Evolutionary conservation across 2,113 vertebrate species (phyloP).

Genomic region (Dasyurus viverrinus): DNA sequence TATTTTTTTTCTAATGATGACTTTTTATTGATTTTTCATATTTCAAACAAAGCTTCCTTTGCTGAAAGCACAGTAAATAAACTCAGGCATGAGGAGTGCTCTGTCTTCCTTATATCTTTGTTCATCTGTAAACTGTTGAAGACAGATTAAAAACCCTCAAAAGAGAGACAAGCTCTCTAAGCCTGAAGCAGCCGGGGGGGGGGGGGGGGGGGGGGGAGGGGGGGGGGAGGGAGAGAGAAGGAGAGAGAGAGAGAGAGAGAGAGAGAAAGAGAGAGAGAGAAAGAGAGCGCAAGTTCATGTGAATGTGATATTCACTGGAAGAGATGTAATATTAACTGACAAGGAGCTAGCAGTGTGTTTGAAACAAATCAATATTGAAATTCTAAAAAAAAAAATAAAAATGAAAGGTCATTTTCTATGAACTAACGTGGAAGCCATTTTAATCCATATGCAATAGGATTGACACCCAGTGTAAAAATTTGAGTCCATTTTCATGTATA

Average conservation of each 20-base stretch:
- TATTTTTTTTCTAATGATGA: conserved; percentile 23
- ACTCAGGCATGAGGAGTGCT: conserved; percentile 29
- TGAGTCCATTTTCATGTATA: not conserved
- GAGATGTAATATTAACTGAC: not conserved
- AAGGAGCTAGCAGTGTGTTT: not conserved
- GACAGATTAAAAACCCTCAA: conserved; percentile 31
- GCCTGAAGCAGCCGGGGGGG: not conserved
- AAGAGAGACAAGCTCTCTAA: not conserved
- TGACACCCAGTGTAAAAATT: not conserved
- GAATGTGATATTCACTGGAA: not conserved
- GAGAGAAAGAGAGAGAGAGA: not conserved
- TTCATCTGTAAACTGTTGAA: conserved; percentile 54
- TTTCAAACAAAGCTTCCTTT: conserved; percentile 38
- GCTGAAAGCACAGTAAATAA: conserved; percentile 51
- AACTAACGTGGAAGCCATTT: not conserved
- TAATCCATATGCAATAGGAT: not conserved
- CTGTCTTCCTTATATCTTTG: conserved; percentile 52
- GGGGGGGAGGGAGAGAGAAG: too few species aligned
- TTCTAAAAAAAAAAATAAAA: not conserved
- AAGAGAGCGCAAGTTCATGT: not conserved
- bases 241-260: too few species aligned
- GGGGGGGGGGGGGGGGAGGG: too few species aligned
- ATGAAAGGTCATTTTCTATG: not conserved
- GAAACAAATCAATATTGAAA: not conserved
- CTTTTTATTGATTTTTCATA: conserved; percentile 43